These are phyloP conservation scores for Nomada ruficornis DNA, from an alignment of 2,888 invertebrate genomes.

Conservation along the genomic window DNA sequence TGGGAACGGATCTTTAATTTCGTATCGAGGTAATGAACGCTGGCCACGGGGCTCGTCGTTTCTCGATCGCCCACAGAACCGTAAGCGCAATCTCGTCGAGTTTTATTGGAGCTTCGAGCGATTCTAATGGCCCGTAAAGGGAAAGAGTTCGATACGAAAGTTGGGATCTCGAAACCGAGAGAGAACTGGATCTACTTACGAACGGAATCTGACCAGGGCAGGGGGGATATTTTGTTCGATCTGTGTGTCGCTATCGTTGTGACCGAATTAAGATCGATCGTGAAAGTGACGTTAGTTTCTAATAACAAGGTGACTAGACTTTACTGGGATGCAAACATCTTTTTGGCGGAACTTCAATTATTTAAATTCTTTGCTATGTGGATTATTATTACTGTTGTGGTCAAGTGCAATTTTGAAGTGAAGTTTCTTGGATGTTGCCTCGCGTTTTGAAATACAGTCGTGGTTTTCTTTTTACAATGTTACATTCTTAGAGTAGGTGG, in stretches of 20 bases:
- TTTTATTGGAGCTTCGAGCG: constrained; percentile 56
- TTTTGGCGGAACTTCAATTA: no score
- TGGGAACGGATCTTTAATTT: constrained; percentile 55
- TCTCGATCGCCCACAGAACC: constrained; percentile 34
- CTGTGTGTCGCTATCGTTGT: constrained; percentile 12
- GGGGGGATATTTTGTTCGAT: constrained; percentile 38
- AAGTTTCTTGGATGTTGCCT: no score
- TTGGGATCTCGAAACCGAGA: constrained; percentile 23
- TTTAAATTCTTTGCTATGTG: background rate
- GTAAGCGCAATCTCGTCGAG: constrained; percentile 53
- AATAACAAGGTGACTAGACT: constrained; percentile 23
- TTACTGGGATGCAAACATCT: no score
- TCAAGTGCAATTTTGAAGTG: no score
- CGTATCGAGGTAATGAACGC: constrained; percentile 48
- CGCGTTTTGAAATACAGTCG: no score
- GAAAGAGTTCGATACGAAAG: constrained; percentile 52
- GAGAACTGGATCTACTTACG: background rate
- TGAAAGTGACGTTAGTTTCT: constrained; percentile 17
- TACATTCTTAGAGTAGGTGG: no score
- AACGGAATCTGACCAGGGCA: constrained; percentile 2
- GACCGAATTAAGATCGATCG: constrained; percentile 35
- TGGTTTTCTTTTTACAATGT: no score
- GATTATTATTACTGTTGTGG: no score
- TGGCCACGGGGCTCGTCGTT: constrained; percentile 13
- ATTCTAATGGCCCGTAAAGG: constrained; percentile 60